phyloP scores from a whole-genome alignment of 2,113 vertebrate species.

The Sciurus niger region DNA sequence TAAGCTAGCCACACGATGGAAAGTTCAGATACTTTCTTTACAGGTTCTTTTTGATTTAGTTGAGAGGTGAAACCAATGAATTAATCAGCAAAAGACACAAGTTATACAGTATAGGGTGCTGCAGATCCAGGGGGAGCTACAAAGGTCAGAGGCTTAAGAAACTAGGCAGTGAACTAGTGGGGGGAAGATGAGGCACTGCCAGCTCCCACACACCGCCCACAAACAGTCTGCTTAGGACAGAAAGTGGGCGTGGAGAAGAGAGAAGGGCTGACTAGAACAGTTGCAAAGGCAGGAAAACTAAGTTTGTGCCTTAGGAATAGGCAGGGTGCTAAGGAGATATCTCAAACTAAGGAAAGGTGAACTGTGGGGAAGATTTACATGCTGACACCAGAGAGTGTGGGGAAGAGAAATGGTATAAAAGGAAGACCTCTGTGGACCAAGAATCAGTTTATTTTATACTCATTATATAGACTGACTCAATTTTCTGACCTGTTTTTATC shows the following conservation, averaged over 20 bases:
- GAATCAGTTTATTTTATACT: background rate
- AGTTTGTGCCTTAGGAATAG: background rate
- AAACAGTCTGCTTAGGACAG: background rate
- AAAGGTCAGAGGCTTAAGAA: background rate
- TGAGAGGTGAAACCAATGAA: background rate
- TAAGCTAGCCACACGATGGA: background rate
- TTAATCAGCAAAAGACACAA: background rate
- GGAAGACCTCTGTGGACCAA: background rate
- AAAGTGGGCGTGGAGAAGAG: no score
- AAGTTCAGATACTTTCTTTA: background rate
- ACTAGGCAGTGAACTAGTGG: background rate
- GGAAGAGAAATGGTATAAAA: background rate
- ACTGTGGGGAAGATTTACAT: background rate
- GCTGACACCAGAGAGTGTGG: background rate
- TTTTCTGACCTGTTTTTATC: background rate
- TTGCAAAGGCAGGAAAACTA: background rate
- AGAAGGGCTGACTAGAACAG: background rate
- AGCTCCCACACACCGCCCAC: background rate
- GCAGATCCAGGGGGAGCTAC: background rate
- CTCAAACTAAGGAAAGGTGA: background rate
- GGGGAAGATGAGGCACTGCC: background rate
- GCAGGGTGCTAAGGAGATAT: no score
- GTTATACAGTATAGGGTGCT: rapidly evolving
- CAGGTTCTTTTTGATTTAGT: background rate
- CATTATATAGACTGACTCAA: background rate